phyloP scores from a whole-genome alignment of 2,797 vertebrate species.

The Australoheros facetus region DNA sequence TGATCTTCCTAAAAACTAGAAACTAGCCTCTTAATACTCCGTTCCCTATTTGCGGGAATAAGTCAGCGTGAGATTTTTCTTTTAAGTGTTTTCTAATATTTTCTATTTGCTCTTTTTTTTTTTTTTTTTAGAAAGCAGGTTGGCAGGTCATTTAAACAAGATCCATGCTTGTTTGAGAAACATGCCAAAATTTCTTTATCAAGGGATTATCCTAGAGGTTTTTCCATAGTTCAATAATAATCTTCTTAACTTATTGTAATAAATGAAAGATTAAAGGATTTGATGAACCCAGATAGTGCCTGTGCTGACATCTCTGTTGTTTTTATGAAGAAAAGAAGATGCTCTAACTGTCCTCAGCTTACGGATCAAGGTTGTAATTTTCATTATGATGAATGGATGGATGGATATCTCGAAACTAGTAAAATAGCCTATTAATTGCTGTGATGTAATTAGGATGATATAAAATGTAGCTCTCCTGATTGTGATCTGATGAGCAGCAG shows the following conservation, averaged over 20 bases:
- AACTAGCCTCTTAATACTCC: slow-evolving; percentile 46
- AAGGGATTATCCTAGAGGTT: slow-evolving; percentile 76
- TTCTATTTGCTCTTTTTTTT: slow-evolving; percentile 4
- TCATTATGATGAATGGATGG: slow-evolving; percentile 12
- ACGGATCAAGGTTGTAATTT: slow-evolving; percentile 18
- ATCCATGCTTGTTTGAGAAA: slow-evolving; percentile 69
- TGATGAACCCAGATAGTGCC: slow-evolving; percentile 59
- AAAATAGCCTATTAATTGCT: slow-evolving; percentile 42
- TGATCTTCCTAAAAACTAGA: slow-evolving; percentile 66
- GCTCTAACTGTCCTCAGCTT: not conserved
- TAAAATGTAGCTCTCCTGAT: slow-evolving; percentile 32
- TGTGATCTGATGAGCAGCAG: slow-evolving; percentile 29
- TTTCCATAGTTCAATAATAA: slow-evolving; percentile 82
- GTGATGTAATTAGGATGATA: slow-evolving; percentile 52
- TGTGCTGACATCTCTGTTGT: slow-evolving; percentile 66
- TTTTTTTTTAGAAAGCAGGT: slow-evolving; percentile 49
- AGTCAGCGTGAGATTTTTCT: slow-evolving; percentile 13
- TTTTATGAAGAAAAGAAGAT: slow-evolving; percentile 42
- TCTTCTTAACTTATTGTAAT: slow-evolving; percentile 81
- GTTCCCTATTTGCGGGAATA: slow-evolving; percentile 34
- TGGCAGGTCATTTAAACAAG: slow-evolving; percentile 60
- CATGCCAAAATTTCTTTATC: slow-evolving; percentile 68
- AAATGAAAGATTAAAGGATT: slow-evolving; percentile 81
- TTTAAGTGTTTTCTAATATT: not conserved
- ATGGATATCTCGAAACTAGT: slow-evolving; percentile 4